Conservation (phyloP, 1,140 invertebrate species). For the Zelostemma sp. region DNA sequence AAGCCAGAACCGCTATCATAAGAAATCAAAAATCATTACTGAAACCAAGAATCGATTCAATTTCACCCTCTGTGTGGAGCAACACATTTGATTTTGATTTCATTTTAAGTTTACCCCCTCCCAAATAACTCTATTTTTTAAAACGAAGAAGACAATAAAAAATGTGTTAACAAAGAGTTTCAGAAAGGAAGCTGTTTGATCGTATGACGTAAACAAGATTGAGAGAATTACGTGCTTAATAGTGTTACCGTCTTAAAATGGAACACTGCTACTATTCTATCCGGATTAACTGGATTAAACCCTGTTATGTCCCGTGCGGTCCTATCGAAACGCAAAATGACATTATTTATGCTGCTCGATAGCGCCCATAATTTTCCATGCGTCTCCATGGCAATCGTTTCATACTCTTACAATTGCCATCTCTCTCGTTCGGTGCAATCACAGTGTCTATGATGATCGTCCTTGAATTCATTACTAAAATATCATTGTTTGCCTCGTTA, state of each 20-base stretch:
- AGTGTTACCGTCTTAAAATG: conserved; percentile 31
- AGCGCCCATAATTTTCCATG: conserved; percentile 14
- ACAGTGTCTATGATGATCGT: too few species aligned
- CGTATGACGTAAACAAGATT: conserved; percentile 15
- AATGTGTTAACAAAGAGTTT: conserved; percentile 1
- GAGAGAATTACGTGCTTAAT: conserved; percentile 21
- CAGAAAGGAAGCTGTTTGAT: conserved; percentile 7
- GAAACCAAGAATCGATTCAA: too few species aligned
- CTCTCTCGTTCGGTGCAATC: not conserved
- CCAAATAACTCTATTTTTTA: too few species aligned
- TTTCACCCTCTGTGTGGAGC: too few species aligned
- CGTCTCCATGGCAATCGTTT: conserved; percentile 2
- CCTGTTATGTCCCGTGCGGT: conserved; percentile 5
- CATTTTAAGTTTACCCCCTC: too few species aligned
- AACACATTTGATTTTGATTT: too few species aligned
- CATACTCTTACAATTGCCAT: conserved; percentile 4
- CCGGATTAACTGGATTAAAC: conserved; percentile 28
- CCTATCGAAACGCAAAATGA: conserved; percentile 17
- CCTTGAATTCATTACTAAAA: too few species aligned
- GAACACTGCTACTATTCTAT: conserved; percentile 18
- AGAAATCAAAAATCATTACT: too few species aligned
- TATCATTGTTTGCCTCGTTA: too few species aligned
- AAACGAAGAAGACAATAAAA: too few species aligned
- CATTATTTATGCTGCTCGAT: conserved; percentile 18
- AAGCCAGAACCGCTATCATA: too few species aligned